A percentile compares a stretch with the other conserved stretches of the same genome.
Evolutionary conservation across 2,888 invertebrate species (phyloP).

Genomic region (Pegoplata infirma): DNA sequence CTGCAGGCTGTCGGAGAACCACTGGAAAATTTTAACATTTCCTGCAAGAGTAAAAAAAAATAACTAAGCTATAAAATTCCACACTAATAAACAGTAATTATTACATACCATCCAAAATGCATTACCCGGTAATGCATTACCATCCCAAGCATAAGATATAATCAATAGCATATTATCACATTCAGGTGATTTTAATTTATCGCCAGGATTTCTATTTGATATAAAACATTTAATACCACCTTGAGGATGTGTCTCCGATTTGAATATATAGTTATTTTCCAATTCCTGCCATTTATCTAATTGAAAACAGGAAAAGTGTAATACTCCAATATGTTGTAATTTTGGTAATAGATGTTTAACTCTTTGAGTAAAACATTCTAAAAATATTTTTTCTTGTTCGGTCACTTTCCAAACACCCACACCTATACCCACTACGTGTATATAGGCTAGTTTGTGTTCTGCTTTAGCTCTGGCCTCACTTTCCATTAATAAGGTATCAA

Average conservation of each 20-base stretch:
- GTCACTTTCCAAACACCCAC: constrained; percentile 84
- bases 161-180: constrained; percentile 80
- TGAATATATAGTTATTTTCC: constrained; percentile 76
- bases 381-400: constrained; percentile 81
- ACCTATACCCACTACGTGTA: constrained; percentile 84
- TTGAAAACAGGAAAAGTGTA: constrained; percentile 83
- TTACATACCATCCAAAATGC: constrained; percentile 83
- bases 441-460: constrained; percentile 79
- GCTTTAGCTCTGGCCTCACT: constrained; percentile 80
- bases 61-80: neutral
- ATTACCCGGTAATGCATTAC: constrained; percentile 86
- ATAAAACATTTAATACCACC: constrained; percentile 80
- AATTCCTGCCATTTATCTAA: constrained; percentile 78
- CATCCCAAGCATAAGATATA: constrained; percentile 87
- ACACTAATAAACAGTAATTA: neutral
- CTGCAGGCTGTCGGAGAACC: constrained; percentile 81
- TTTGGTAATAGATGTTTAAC: constrained; percentile 79
- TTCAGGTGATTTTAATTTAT: constrained; percentile 73
- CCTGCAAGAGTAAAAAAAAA: too few species aligned
- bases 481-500: constrained; percentile 82
- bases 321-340: constrained; percentile 80
- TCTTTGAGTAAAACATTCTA: constrained; percentile 82
- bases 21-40: constrained; percentile 72
- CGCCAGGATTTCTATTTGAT: constrained; percentile 80
- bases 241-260: constrained; percentile 67